Evolutionary conservation across 2,113 vertebrate genomes (phyloP), one percentile per base, ranked within the genome.

Genomic region (Aspidoscelis tigris): DNA sequence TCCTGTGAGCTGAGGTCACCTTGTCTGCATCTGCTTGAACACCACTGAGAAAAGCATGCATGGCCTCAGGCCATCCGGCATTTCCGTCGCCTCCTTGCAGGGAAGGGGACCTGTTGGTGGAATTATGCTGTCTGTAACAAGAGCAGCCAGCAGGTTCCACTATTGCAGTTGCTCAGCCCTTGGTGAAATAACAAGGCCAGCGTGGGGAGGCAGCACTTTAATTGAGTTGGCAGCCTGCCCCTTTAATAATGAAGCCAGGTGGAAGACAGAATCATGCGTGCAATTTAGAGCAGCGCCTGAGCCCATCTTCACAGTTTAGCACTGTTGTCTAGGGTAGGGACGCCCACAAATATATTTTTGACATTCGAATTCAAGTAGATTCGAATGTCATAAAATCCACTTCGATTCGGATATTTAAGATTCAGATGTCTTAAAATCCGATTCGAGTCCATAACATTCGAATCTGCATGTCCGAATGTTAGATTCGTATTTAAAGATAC

Each of bases 161-260:
- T 66, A 87, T 76, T 20, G 0, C 16, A 78, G 43, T 0, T 0
- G 33, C 47, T 85, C 61, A 12, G 10, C 44, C 81, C 87, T 89
- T 89, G 83, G 85, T 88, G 87, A 89, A 88, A 69, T 70, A 89
- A 77, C 43, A 88, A 82, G 83, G 86, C 58, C n/a, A 58, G 84
- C 43, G 58, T n/a, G 66, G 69, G 78, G 2, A 92, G 78, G 87
- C 87, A 89, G 80, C 70, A 16, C 88, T 94, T 92, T 93, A 92
- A 94, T 92, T 93, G 74, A 43, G 8, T 85, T 91, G 88, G 92
- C 88, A 89, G 18, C 80, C 85, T 88, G 80, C 74, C 81, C 24
- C 84, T 74, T 90, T 88, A 84, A 83, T 84, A 84, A 81, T 53
- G 84, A 80, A 86, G 72, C 80, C 6, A 75, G 61, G 64, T 65